These are phyloP conservation scores for Myripristis jacobus DNA, from an alignment of 2,797 vertebrate genomes.

Conservation along the genomic window DNA sequence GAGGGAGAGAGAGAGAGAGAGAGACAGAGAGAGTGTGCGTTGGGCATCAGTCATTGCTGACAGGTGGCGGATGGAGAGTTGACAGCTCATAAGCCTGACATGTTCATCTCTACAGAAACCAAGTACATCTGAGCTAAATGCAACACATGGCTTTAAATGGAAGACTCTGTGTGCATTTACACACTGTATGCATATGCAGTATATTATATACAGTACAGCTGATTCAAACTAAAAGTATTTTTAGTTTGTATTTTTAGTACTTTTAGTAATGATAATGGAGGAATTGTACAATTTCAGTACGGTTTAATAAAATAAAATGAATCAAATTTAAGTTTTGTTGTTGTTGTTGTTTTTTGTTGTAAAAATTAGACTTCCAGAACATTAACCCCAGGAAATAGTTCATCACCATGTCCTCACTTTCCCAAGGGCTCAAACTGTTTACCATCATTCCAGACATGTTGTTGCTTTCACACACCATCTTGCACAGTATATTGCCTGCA, in stretches of 20 bases:
- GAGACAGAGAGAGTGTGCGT: slow-evolving; percentile 10
- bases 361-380: too few species aligned
- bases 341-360: too few species aligned
- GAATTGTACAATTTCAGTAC: too few species aligned
- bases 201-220: too few species aligned
- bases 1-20: slow-evolving; percentile 17
- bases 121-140: slow-evolving; percentile 29
- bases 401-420: neutral
- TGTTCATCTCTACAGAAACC: slow-evolving; percentile 58
- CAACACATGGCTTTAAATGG: neutral
- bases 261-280: too few species aligned
- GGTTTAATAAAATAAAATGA: too few species aligned
- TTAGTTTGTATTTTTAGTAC: too few species aligned
- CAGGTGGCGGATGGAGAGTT: slow-evolving; percentile 61
- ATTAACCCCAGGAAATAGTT: too few species aligned
- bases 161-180: neutral
- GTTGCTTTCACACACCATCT: neutral
- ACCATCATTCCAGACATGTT: slow-evolving; percentile 36
- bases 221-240: too few species aligned
- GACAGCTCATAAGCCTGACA: slow-evolving; percentile 69
- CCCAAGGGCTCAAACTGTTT: slow-evolving; percentile 13
- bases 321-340: too few species aligned
- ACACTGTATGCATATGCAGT: too few species aligned
- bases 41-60: slow-evolving; percentile 69
- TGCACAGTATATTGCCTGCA: slow-evolving; percentile 31